Conservation (phyloP, 2,797 vertebrate species). For the Cheirogaleus major region DNA sequence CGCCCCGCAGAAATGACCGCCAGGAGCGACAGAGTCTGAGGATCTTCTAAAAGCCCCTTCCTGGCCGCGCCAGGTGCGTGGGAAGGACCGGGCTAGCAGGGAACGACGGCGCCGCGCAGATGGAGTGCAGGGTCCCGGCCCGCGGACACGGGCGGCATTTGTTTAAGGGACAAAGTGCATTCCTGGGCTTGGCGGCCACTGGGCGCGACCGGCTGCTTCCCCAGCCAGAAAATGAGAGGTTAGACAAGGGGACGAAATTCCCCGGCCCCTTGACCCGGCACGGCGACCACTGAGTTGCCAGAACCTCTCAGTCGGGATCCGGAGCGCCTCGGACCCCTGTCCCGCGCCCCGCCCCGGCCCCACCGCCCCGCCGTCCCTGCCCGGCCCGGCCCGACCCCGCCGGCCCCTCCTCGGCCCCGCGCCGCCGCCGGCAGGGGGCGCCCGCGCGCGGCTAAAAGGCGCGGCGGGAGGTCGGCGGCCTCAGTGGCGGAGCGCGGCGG, state of each 20-base stretch:
- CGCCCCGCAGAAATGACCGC: background rate
- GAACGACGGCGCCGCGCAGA: background rate
- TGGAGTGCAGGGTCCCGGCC: background rate
- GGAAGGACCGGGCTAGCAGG: background rate
- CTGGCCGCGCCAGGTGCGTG: background rate
- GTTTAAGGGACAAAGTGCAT: background rate
- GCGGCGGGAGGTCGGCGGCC: background rate
- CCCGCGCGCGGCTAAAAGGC: constrained; percentile 74
- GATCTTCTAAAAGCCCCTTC: background rate
- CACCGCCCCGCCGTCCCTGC: background rate
- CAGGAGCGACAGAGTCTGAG: background rate
- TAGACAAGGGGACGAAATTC: background rate
- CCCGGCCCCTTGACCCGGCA: accelerated
- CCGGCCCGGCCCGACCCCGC: background rate
- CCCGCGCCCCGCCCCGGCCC: background rate
- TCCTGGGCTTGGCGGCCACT: background rate
- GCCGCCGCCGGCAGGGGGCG: constrained; percentile 81
- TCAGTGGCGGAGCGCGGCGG: constrained; percentile 13
- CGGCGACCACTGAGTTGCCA: background rate
- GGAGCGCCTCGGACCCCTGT: background rate
- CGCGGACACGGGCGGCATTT: background rate
- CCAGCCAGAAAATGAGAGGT: background rate
- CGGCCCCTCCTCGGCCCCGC: background rate
- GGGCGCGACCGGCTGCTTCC: background rate
- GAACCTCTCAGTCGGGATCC: background rate